Base-by-base conservation (phyloP, 1,140 invertebrate species). In the Batillaria attramentaria region DNA sequence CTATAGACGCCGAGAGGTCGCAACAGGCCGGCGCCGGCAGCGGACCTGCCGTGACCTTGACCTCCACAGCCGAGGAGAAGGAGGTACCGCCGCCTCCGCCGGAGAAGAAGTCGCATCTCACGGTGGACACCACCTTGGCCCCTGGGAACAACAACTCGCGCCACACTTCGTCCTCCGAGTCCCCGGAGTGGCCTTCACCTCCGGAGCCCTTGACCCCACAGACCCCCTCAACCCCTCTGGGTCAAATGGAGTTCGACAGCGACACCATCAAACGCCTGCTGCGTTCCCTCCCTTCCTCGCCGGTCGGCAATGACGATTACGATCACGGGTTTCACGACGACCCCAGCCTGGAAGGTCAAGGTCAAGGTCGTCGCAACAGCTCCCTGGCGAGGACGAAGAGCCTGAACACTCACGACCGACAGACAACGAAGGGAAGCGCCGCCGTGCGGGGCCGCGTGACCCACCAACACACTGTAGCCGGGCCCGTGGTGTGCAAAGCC, bases 221-320 rank as follows among this genome's bases (percentile, higher is more conserved):
- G 28, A 90, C 85, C 4, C 89, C 89, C 28, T 81, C 83, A 18
- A 68, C 73, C 50, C 79, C 82, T 18, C 65, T 82, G 16, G 84
- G 83, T 39, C 85, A 86, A 65, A 82, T 88, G 24, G 85, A 86
- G 66, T 87, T 92, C 84, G 96, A 96, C 90, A 95, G 96, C 82
- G 96, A 95, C 89, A 97, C 96, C 1, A 92, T 98, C 81, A 98
- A 98, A 89, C 93, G 95, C 65, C 97, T 98, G 95, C 92, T 98
- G 80, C 97, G 98, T 86, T 97, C 97, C 35, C 95, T 98, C 93
- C 94, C 96, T 6, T 84, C 86, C 20, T 88, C 89, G 16, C 87
- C 88, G 0, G 80, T 87, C 20, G 87, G 86, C 80, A 84, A 84
- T 41, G 70, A 81, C 46, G 84, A 87, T 35, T 75, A 76, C 65